Evolutionary conservation across 2,797 vertebrate species (phyloP), one percentile per base, ranked within the genome.

Genomic region (Sebastes taczanowskii): DNA sequence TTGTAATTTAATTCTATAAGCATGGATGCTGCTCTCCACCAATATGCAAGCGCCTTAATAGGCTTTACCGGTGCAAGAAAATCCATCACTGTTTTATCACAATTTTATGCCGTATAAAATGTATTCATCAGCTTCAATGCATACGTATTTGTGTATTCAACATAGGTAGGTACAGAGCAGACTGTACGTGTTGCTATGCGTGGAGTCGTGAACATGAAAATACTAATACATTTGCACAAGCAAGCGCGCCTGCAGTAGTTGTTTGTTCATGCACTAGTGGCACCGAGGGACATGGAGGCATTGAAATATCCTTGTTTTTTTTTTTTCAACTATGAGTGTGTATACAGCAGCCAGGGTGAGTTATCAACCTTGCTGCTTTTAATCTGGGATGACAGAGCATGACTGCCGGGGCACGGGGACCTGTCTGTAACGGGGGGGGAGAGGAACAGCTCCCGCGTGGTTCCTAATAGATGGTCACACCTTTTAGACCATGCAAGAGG

Each of bases 391-490:
- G 92, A 90, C 92, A 87, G 88, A 83, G 84, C 71, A 71, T 90
- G 91, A 91, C 90, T 63, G 78, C 2, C 1, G 27, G 42, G 30
- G 46, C 61, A 29, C 20, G 1, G 71, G 46, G 53, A 70, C 38
- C 38, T 53, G 58, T 63, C 61, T 71, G 25, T 46, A 60, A 46
- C 35, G 5, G 23, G 5, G 16, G 25, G 62, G 32, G 55, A 18
- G n/a, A 60, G 56, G 74, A 30, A 8, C 6, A 5, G 69, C 55
- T 71, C 71, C 58, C 2, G 10, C 60, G 78, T 23, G 75, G 75
- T 25, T 66, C 35, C 71, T 88, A 92, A 91, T 89, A 74, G 81
- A 89, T 27, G 88, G 91, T 93, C 88, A 89, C 49, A 88, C 88
- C 63, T 72, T 89, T 88, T 69, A 89, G 52, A 91, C 77, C 83